Percentiles rank a stretch among this genome's conserved stretches.
Conservation (phyloP, 2,113 vertebrate species). For the Rhinolophus ferrumequinum region DNA sequence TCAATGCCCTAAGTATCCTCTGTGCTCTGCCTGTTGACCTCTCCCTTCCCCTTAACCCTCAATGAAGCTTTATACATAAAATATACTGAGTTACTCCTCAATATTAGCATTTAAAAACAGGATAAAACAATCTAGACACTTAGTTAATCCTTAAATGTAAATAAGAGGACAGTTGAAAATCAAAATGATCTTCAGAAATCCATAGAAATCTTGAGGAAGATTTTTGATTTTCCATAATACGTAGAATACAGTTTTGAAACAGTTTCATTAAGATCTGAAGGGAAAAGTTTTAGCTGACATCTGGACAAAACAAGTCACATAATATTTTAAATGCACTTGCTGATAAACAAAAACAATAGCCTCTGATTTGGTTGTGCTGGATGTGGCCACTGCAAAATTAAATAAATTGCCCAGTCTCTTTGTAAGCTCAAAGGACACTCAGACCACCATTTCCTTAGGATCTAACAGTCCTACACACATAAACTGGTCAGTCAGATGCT, state of each 20-base stretch:
- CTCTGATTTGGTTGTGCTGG: not conserved
- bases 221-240: not conserved
- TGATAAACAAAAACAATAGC: not conserved
- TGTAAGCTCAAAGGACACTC: not conserved
- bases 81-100: not conserved
- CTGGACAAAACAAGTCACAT: constrained; percentile 1
- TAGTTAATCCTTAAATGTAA: not conserved
- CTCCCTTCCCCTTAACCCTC: not conserved
- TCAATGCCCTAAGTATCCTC: not conserved
- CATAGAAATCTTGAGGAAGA: not conserved
- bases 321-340: not conserved
- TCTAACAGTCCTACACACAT: not conserved
- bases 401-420: not conserved
- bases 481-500: constrained; percentile 11
- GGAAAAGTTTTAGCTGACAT: not conserved
- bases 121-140: not conserved
- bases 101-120: not conserved
- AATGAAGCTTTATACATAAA: not conserved
- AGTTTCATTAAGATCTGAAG: not conserved
- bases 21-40: not conserved
- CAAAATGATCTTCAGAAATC: not conserved
- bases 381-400: not conserved
- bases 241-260: not conserved
- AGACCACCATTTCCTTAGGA: not conserved
- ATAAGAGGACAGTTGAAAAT: not conserved